Evolutionary conservation across 2,113 vertebrate species (phyloP), one percentile per base, ranked within the genome.

Genomic region (Fregata magnificens): DNA sequence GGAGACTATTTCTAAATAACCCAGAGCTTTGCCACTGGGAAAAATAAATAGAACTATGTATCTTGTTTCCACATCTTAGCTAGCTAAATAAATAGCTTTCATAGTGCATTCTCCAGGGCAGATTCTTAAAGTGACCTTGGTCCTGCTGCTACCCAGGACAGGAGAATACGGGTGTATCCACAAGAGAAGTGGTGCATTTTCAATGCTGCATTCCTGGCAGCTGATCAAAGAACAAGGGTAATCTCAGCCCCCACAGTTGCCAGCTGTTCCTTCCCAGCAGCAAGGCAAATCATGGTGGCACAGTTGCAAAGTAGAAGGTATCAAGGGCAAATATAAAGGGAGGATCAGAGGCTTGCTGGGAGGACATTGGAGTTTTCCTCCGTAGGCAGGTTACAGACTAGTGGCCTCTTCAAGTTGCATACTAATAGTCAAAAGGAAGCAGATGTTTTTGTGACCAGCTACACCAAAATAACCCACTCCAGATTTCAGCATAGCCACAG

Each of bases 21-120:
- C 88, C 74, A 95, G 83, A 69, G 93, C 93, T 94, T 96, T 94
- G 59, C 77, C 86, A 90, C 55, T 56, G 63, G 74, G 50, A 96
- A 96, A 97, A 98, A 97, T 96, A 98, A 98, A 97, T 97, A 97
- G 97, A 93, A 96, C 82, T 81, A 63, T 84, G 94, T 50, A 97
- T 98, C 97, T 94, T 96, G 84, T 97, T 98, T 97, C 97, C 73
- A 92, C 61, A 83, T 97, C 88, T 95, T 96, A 93, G 95, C 36
- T 3, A 32, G 95, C 90, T 97, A 91, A 95, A 95, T 93, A 97
- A 97, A 97, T 97, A 96, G 71, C 94, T 94, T 88, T 91, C 84
- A 42, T 31, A 94, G 89, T 72, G 69, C 86, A 90, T 63, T 93
- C n/a, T 91, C 44, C 91, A 69, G 93, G 74, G 89, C 73, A 87